Conservation (phyloP, 2,113 vertebrate species). For the Pseudorhombus dupliciocellatus region DNA sequence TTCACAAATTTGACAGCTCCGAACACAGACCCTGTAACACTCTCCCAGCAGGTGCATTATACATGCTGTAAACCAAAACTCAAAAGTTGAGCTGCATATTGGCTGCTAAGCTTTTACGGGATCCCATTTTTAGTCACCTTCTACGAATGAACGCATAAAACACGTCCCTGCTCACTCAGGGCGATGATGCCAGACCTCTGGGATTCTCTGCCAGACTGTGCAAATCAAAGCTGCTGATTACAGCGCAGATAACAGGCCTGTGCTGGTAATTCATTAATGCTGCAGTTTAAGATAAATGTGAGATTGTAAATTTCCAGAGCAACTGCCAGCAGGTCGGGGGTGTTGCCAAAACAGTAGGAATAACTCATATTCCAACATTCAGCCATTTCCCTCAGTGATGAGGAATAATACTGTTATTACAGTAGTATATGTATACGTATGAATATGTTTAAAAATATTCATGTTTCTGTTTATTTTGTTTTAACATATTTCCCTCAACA, state of each 20-base stretch:
- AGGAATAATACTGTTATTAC: too few species aligned
- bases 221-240: conserved; percentile 46
- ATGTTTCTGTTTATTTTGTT: too few species aligned
- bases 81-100: conserved; percentile 1
- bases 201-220: neutral
- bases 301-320: conserved; percentile 1
- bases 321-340: neutral
- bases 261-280: conserved; percentile 23
- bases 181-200: neutral
- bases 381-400: neutral
- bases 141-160: conserved; percentile 20
- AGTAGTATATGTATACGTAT: too few species aligned
- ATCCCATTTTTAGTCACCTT: conserved; percentile 2
- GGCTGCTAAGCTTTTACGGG: conserved; percentile 2
- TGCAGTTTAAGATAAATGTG: conserved; percentile 10
- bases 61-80: conserved; percentile 1
- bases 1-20: conserved; percentile 16
- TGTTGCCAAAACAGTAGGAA: neutral
- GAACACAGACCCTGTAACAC: conserved; percentile 9
- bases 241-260: conserved; percentile 23
- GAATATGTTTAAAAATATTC: too few species aligned
- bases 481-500: too few species aligned
- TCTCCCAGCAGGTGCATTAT: neutral
- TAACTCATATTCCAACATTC: neutral
- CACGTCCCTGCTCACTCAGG: conserved; percentile 2